Conservation (phyloP, 2,113 vertebrate genomes). For the Tupaia chinensis region DNA sequence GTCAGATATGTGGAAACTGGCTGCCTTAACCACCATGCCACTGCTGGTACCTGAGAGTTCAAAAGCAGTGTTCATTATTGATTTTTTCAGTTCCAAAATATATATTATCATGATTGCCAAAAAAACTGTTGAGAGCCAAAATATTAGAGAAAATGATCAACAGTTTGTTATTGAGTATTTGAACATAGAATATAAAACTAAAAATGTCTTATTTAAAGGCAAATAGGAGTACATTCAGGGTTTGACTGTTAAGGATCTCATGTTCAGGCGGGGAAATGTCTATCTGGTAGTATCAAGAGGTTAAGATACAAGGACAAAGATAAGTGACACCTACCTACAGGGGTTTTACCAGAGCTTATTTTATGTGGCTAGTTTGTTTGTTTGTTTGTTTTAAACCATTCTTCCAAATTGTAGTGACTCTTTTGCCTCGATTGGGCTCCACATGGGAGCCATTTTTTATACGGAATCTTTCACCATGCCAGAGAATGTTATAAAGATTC, state of each 20-base stretch:
- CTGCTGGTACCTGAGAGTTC: not conserved
- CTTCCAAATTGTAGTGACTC: not conserved
- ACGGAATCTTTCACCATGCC: not conserved
- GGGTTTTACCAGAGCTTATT: not conserved
- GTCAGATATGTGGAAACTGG: too few relatives aligned
- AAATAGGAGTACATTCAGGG: not conserved
- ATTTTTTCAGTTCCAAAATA: not conserved
- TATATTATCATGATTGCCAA: not conserved
- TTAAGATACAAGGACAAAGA: not conserved
- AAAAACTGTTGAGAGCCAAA: not conserved
- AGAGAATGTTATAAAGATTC: not conserved
- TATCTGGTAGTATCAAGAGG: not conserved
- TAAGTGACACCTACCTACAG: not conserved
- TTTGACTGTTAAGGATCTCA: not conserved
- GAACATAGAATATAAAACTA: not conserved
- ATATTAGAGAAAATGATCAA: not conserved
- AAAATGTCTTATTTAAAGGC: not conserved
- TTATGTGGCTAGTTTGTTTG: not conserved
- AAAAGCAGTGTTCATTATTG: not conserved
- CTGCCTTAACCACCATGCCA: too few relatives aligned
- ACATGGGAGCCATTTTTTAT: not conserved
- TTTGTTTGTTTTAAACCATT: not conserved
- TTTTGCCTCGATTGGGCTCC: not conserved
- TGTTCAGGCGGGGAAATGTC: not conserved
- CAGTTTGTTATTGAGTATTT: constrained; percentile 40